Evolutionary conservation across 2,113 vertebrate genomes (phyloP).

Genomic region (Poeciliopsis turrubarensis): DNA sequence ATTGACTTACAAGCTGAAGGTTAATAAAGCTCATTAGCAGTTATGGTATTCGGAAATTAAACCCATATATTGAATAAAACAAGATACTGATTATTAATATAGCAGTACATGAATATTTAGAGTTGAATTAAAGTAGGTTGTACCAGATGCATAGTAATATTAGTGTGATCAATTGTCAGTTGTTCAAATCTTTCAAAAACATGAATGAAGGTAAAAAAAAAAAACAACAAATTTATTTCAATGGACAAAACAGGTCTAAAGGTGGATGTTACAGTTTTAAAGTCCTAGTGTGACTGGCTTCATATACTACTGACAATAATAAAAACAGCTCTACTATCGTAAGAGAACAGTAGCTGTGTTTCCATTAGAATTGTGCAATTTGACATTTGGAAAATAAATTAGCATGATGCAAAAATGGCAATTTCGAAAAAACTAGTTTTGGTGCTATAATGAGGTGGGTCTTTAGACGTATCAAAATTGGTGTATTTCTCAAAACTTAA

Average conservation of each 20-base stretch:
- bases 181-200: not conserved
- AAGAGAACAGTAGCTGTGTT: not conserved
- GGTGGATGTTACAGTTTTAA: conserved; percentile 4
- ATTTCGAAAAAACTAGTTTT: too few species aligned
- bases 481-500: too few species aligned
- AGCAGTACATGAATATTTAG: not conserved
- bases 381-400: too few species aligned
- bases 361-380: too few species aligned
- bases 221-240: not conserved
- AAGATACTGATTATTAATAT: not conserved
- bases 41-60: not conserved
- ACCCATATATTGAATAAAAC: not conserved
- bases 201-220: not conserved
- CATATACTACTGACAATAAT: conserved; percentile 25
- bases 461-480: too few species aligned
- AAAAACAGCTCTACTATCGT: conserved; percentile 1
- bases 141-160: not conserved
- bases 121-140: not conserved
- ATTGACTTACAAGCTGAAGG: not conserved
- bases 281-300: conserved; percentile 50
- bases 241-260: not conserved
- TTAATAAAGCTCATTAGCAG: not conserved
- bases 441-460: too few species aligned
- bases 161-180: not conserved
- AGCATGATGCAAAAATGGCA: too few species aligned